phyloP scores from a whole-genome alignment of 2,113 vertebrate genomes.

The Heloderma charlesbogerti region DNA sequence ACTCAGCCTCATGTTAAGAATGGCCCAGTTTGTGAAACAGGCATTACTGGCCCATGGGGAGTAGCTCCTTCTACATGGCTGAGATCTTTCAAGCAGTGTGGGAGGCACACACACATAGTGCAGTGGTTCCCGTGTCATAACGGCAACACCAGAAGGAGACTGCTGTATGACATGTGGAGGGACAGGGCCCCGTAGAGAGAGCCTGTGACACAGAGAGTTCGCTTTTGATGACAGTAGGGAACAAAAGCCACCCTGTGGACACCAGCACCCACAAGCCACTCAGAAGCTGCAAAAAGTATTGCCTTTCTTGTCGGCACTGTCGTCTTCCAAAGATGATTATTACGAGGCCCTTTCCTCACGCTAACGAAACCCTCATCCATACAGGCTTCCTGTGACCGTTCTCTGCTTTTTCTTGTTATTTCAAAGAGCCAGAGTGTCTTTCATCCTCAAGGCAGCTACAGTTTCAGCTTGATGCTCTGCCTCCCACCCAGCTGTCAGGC shows the following conservation, averaged over 20 bases:
- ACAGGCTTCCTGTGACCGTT: background rate
- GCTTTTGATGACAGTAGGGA: rapidly evolving
- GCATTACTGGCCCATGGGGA: no score
- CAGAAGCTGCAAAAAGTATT: rapidly evolving
- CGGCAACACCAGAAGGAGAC: background rate
- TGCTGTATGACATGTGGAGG: background rate
- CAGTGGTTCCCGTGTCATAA: background rate
- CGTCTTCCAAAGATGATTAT: background rate
- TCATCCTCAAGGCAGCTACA: background rate
- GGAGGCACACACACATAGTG: background rate
- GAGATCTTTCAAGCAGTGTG: no score
- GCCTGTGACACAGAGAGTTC: background rate
- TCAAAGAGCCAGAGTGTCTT: background rate
- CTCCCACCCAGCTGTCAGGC: slow-evolving; percentile 47
- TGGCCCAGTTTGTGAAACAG: background rate
- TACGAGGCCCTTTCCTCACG: background rate
- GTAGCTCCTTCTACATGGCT: background rate
- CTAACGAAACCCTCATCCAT: background rate
- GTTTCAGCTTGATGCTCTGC: slow-evolving; percentile 4
- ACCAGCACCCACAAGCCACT: background rate
- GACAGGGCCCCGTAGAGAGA: background rate
- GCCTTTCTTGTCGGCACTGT: background rate
- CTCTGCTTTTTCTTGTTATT: background rate
- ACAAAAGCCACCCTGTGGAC: rapidly evolving
- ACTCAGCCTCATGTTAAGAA: no score